phyloP scores from a whole-genome alignment of 1,140 invertebrate genomes.

The Acromyrmex heyeri region DNA sequence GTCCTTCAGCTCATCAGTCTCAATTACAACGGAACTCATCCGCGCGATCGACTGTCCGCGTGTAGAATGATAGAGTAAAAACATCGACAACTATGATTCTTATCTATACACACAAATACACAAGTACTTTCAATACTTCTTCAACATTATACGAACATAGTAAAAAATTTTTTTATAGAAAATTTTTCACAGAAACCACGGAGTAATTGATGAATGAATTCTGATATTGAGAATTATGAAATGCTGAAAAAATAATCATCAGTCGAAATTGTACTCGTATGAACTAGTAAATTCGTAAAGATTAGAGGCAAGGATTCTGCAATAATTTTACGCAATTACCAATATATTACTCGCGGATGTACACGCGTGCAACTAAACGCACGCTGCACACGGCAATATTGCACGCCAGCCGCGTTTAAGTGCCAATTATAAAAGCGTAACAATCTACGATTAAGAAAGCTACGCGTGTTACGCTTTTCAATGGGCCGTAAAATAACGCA shows the following conservation, averaged over 20 bases:
- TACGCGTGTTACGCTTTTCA: slow-evolving; percentile 73
- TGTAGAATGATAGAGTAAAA: neutral
- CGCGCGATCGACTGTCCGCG: neutral
- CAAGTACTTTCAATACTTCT: neutral
- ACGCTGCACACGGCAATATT: slow-evolving; percentile 42
- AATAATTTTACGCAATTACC: neutral
- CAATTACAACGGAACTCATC: slow-evolving; percentile 41
- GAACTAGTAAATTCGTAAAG: neutral
- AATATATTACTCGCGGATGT: slow-evolving; percentile 37
- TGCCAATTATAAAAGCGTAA: slow-evolving; percentile 75
- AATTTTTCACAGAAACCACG: neutral
- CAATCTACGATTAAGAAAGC: slow-evolving; percentile 69
- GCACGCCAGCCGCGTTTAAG: slow-evolving; percentile 66
- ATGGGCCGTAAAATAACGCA: slow-evolving; percentile 73
- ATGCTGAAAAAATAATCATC: neutral
- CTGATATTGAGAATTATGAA: neutral
- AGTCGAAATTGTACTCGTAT: neutral
- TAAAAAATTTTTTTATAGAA: neutral
- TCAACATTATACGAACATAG: neutral
- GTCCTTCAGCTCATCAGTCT: slow-evolving; percentile 50
- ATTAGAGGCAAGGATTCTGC: neutral
- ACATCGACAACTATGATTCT: neutral
- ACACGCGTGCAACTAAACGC: neutral
- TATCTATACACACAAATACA: neutral
- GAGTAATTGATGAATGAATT: neutral